Conservation (phyloP, 2,113 vertebrate genomes). For the Nothobranchius kuhntae region DNA sequence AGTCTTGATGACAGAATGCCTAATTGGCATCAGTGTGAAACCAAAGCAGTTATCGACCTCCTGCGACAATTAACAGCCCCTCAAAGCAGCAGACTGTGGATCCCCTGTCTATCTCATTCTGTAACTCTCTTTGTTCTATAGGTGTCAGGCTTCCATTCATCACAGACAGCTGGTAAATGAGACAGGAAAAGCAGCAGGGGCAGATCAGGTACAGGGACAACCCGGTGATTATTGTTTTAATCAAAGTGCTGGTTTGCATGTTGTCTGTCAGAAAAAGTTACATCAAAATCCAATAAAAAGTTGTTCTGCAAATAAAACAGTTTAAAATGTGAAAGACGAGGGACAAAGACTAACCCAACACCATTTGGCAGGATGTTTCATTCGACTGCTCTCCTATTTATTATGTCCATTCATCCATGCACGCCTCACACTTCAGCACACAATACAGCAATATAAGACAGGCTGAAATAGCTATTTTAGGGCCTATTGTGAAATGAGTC, state of each 20-base stretch:
- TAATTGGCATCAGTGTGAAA: slow-evolving; percentile 36
- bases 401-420: background rate
- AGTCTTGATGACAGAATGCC: slow-evolving; percentile 14
- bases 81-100: slow-evolving; percentile 6
- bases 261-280: slow-evolving; percentile 5
- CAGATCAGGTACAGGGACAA: slow-evolving; percentile 28
- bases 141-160: slow-evolving; percentile 36
- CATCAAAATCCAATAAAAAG: background rate
- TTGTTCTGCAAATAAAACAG: background rate
- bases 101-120: slow-evolving; percentile 15
- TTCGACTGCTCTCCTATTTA: slow-evolving; percentile 3
- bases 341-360: background rate
- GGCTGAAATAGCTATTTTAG: background rate
- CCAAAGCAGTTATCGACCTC: slow-evolving; percentile 11
- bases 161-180: slow-evolving; percentile 10
- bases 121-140: slow-evolving; percentile 46
- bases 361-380: slow-evolving; percentile 10
- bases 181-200: slow-evolving; percentile 8
- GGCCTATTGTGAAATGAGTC: background rate
- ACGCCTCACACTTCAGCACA: background rate
- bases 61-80: slow-evolving; percentile 25
- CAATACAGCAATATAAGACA: background rate
- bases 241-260: slow-evolving; percentile 7
- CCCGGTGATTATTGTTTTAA: slow-evolving; percentile 18
- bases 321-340: background rate